Base-by-base conservation (phyloP, 1,140 invertebrate genomes). In the Aphis craccivora region DNA sequence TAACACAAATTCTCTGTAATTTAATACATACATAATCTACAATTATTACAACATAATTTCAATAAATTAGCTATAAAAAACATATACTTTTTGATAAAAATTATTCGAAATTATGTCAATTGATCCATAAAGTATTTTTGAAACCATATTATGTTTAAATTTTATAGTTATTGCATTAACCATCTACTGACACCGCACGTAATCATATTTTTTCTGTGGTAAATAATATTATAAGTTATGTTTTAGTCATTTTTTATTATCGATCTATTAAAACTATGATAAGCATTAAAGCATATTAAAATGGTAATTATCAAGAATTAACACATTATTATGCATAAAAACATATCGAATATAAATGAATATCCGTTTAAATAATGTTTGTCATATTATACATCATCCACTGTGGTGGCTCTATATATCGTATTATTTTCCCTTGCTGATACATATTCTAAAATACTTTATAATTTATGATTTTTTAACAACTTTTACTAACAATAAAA, bases 101-200 rank as follows among this genome's bases (percentile, higher is more conserved):
- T n/a, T 20, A 76, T 76, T 25, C 2, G 14, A 76, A 76, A n/a
- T 76, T 76, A 76, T 76, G 60, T 76, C 60, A 76, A n/a, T 67
- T 6, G 30, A n/a, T 67, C 60, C 11, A n/a, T 67, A 18, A 76
- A 18, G n/a, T 76, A 76, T 35, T 76, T 76, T 76, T n/a, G 30
- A 76, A 76, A 76, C 30, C 60, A n/a, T 67, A 67, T 76, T 76
- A n/a, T 76, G 30, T 76, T 76, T n/a, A 76, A 76, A 76, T 76
- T 30, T 76, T 67, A n/a, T 67, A 67, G 5, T 67, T 67, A 67
- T 67, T 76, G 14, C 8, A n/a, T 76, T 18, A 76, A n/a, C 60
- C 14, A 76, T n/a, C 18, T 18, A 76, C 30, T 14, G 30, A 67
- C 4, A n/a, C 60, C 60, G 5, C 60, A 76, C n/a, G 3, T n/a